A percentile compares a stretch with the other conserved stretches of the same genome.
Conservation (phyloP, 2,797 vertebrate species). For the Helarctos malayanus region DNA sequence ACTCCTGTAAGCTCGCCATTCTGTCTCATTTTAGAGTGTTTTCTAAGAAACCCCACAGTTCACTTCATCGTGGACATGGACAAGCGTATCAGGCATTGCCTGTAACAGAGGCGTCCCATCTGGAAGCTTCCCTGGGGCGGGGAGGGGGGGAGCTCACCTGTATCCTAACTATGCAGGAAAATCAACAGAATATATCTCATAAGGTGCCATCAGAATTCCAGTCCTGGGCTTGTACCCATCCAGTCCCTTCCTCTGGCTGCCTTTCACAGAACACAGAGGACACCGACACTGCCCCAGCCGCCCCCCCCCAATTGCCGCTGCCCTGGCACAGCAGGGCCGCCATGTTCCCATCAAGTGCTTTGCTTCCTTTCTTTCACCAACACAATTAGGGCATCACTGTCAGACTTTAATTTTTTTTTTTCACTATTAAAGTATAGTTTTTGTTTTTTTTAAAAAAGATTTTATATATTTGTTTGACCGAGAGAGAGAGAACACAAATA, state of each 20-base stretch:
- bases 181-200: background rate
- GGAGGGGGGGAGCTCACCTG: background rate
- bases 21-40: background rate
- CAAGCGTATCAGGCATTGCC: background rate
- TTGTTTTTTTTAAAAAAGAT: too few relatives aligned
- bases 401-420: background rate
- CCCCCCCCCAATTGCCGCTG: background rate
- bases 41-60: background rate
- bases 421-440: background rate
- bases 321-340: background rate
- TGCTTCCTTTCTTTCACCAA: background rate
- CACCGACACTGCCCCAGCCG: rapidly evolving
- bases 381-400: background rate
- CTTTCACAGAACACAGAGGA: background rate
- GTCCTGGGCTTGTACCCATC: background rate
- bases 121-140: rapidly evolving
- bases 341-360: background rate
- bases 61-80: background rate
- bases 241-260: background rate
- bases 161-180: background rate
- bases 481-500: too few relatives aligned
- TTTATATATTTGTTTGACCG: too few relatives aligned
- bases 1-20: background rate
- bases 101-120: background rate
- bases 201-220: background rate